A percentile compares a stretch with the other conserved stretches of the same genome.
Evolutionary conservation across 1,140 invertebrate genomes (phyloP).

Genomic region (Hesperophylax magnus): DNA sequence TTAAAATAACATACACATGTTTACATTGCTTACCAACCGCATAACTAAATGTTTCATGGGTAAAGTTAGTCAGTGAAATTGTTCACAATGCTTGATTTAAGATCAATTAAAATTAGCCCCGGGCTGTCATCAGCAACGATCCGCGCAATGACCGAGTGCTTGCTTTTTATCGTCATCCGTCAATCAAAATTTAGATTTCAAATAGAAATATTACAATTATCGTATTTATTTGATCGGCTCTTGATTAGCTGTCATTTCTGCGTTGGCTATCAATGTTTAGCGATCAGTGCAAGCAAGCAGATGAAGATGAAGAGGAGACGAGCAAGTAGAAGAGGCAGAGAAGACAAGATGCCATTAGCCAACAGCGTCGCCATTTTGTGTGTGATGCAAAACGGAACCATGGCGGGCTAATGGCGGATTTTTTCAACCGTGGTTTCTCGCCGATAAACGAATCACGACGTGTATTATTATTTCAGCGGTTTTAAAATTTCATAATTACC

Average conservation of each 20-base stretch:
- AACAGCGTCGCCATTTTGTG: slow-evolving; percentile 24
- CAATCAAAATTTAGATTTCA: slow-evolving; percentile 24
- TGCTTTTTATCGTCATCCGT: slow-evolving; percentile 29
- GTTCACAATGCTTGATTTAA: slow-evolving; percentile 21
- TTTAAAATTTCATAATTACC: slow-evolving; percentile 57
- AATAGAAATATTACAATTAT: slow-evolving; percentile 45
- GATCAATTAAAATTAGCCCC: slow-evolving; percentile 31
- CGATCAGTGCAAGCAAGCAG: not conserved
- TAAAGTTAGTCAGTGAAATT: slow-evolving; percentile 15
- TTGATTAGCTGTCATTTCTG: slow-evolving; percentile 43
- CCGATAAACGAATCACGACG: slow-evolving; percentile 54
- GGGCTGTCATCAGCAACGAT: slow-evolving; percentile 7
- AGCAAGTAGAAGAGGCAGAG: not conserved
- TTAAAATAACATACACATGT: no score
- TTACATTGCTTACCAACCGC: no score
- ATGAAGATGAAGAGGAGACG: slow-evolving; percentile 9
- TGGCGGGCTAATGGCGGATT: slow-evolving; percentile 52
- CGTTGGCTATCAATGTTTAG: slow-evolving; percentile 30
- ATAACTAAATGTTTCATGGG: not conserved
- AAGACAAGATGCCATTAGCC: slow-evolving; percentile 11
- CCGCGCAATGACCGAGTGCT: not conserved
- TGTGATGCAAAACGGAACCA: slow-evolving; percentile 50
- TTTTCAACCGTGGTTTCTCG: slow-evolving; percentile 51
- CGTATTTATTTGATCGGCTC: slow-evolving; percentile 42
- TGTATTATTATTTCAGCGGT: slow-evolving; percentile 55